Evolutionary conservation across 2,113 vertebrate species (phyloP).

Genomic region (Toxostoma redivivum): DNA sequence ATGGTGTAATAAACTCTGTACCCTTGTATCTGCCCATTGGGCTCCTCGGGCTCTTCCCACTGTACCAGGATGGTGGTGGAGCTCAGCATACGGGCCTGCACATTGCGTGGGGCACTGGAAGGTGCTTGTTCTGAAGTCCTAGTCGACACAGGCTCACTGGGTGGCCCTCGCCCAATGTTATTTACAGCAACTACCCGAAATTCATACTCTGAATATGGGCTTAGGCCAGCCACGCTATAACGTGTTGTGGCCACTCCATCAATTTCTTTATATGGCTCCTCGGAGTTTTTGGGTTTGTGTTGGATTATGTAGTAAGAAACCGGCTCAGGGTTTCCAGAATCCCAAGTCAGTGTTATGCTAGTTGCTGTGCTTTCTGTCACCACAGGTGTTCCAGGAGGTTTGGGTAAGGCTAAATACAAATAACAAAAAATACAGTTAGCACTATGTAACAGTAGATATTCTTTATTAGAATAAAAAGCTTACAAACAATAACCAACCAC

Average conservation of each 20-base stretch:
- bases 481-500: background rate
- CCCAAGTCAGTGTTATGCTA: conserved; percentile 97
- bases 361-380: conserved; percentile 97
- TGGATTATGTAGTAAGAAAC: conserved; percentile 98
- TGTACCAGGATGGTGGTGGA: conserved; percentile 95
- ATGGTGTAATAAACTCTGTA: conserved; percentile 97
- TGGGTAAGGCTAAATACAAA: conserved; percentile 86
- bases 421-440: background rate
- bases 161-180: conserved; percentile 93
- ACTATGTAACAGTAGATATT: background rate
- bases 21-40: conserved; percentile 96
- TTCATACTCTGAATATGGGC: conserved; percentile 97
- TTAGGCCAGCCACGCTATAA: conserved; percentile 96
- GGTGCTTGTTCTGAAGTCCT: conserved; percentile 97
- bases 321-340: conserved; percentile 97
- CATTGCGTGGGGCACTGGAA: conserved; percentile 92
- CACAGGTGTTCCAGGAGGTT: conserved; percentile 89
- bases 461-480: background rate
- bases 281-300: conserved; percentile 91
- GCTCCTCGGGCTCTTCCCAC: conserved; percentile 97
- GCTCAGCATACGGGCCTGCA: conserved; percentile 95
- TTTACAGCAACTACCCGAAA: conserved; percentile 96
- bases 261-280: conserved; percentile 94
- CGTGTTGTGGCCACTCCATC: conserved; percentile 97
- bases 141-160: conserved; percentile 91